A percentile compares a stretch with the other conserved stretches of the same genome.
These are phyloP conservation scores for Tokudaia tokunoshimensis DNA, from an alignment of 2,797 vertebrate genomes.

Conservation along the genomic window DNA sequence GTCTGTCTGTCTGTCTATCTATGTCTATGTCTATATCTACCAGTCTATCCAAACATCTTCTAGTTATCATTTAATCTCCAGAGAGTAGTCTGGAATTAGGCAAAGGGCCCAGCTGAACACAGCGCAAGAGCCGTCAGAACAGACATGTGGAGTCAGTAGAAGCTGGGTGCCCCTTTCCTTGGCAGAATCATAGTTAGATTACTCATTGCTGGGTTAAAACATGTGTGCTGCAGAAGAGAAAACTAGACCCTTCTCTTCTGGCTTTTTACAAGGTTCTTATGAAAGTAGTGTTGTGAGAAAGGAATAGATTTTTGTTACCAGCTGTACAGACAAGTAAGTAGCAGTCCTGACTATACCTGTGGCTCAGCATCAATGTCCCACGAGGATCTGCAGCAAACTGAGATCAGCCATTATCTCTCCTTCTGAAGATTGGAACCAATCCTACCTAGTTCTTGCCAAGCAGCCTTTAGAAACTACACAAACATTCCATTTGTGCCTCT, in stretches of 20 bases:
- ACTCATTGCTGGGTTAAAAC: not conserved
- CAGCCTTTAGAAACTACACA: not conserved
- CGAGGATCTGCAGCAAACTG: not conserved
- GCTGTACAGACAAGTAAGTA: not conserved
- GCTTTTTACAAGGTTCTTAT: not conserved
- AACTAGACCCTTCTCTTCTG: not conserved
- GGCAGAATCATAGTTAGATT: not conserved
- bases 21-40: not conserved
- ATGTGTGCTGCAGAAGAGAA: no score
- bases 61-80: conserved; percentile 6
- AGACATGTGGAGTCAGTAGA: not conserved
- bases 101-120: not conserved
- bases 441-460: not conserved
- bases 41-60: not conserved
- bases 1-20: not conserved
- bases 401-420: not conserved
- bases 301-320: not conserved
- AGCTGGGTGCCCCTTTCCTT: not conserved
- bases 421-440: not conserved
- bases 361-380: not conserved
- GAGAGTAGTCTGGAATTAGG: not conserved
- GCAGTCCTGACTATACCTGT: not conserved
- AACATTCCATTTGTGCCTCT: not conserved
- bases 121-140: not conserved
- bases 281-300: not conserved